Evolutionary conservation across 2,797 vertebrate genomes (phyloP).

Genomic region (Propithecus deckenii): DNA sequence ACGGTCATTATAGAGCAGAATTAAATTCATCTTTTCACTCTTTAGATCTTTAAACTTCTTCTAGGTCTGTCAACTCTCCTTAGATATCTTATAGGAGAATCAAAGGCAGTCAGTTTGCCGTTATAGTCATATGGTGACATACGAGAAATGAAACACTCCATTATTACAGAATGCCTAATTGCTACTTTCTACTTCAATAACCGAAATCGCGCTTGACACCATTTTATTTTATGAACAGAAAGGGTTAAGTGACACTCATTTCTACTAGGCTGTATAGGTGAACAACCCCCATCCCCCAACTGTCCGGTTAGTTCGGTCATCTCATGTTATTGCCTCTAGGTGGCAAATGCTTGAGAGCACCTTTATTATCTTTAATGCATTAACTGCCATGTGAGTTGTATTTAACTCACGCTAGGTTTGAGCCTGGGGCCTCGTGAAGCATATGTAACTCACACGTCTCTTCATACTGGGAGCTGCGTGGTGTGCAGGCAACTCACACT

Average conservation of each 20-base stretch:
- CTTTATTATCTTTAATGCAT: slow-evolving; percentile 35
- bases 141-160: slow-evolving; percentile 35
- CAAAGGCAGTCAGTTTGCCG: slow-evolving; percentile 62
- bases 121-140: slow-evolving; percentile 31
- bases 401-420: no score
- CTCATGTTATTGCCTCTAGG: neutral
- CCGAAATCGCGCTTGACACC: neutral
- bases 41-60: slow-evolving; percentile 53
- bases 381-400: no score
- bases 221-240: slow-evolving; percentile 28
- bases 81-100: slow-evolving; percentile 56
- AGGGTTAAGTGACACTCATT: slow-evolving; percentile 21
- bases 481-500: no score
- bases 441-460: no score
- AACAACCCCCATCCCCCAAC: neutral
- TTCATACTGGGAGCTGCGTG: no score
- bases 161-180: slow-evolving; percentile 46
- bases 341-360: neutral
- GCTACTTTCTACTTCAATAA: slow-evolving; percentile 43
- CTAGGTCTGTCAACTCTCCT: slow-evolving; percentile 51
- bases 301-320: neutral
- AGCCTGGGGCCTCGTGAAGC: no score
- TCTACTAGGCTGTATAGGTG: neutral
- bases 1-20: slow-evolving; percentile 23
- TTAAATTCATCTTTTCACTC: slow-evolving; percentile 42